Conservation (phyloP, 2,113 vertebrate genomes). For the Eurystomus gularis region DNA sequence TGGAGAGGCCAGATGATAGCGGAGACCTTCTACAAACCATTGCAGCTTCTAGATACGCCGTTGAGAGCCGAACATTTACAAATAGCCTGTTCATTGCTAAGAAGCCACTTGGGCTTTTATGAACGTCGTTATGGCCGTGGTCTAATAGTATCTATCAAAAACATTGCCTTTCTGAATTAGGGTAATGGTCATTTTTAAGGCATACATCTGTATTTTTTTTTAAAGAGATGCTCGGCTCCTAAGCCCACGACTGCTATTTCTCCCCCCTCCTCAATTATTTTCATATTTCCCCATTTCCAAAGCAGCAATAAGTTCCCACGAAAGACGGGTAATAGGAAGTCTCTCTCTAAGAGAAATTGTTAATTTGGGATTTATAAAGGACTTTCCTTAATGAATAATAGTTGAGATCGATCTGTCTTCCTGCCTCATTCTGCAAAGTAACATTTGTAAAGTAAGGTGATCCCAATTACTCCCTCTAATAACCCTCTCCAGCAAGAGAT, state of each 20-base stretch:
- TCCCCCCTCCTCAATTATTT: constrained; percentile 54
- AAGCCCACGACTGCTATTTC: constrained; percentile 35
- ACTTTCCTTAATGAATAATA: constrained; percentile 77
- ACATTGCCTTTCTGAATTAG: not conserved
- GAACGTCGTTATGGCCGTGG: fast-evolving
- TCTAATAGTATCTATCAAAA: not conserved
- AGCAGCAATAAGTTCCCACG: constrained; percentile 38
- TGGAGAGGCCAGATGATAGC: fast-evolving
- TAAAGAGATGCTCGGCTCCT: not conserved
- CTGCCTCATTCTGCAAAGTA: constrained; percentile 70
- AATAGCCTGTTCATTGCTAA: not conserved
- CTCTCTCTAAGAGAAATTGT: constrained; percentile 74
- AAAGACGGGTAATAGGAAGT: constrained; percentile 64
- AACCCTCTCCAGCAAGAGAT: constrained; percentile 10
- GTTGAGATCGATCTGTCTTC: constrained; percentile 74
- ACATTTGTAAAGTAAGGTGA: constrained; percentile 75
- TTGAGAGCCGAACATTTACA: fast-evolving
- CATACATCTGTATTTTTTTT: constrained; percentile 21
- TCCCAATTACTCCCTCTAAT: constrained; percentile 65
- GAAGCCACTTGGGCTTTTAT: not conserved
- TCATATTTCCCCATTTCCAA: constrained; percentile 63
- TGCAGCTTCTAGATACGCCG: fast-evolving
- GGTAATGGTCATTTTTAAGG: constrained; percentile 37
- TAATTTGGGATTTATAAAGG: constrained; percentile 81
- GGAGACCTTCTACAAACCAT: not conserved